Conservation (phyloP, 2,113 vertebrate genomes). For the Glaucidium brasilianum region DNA sequence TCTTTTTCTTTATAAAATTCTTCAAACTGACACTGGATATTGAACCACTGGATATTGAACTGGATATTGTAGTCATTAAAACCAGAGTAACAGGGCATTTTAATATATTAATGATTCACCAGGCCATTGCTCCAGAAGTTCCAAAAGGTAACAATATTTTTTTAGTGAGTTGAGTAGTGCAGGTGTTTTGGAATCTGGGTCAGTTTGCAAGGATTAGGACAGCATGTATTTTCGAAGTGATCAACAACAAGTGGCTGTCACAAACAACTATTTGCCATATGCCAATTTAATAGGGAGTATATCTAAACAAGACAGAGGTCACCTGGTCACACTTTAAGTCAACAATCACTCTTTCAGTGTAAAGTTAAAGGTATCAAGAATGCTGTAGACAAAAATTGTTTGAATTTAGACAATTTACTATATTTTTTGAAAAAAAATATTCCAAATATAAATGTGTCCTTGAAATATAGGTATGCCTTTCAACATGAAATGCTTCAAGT, state of each 20-base stretch:
- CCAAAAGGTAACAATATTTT: background rate
- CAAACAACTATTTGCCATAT: background rate
- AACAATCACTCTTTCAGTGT: background rate
- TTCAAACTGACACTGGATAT: background rate
- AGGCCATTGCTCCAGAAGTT: background rate
- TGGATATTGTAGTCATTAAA: background rate
- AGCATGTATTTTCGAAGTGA: background rate
- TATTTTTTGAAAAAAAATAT: background rate
- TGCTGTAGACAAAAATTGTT: background rate
- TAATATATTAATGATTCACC: background rate
- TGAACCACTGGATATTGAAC: too few species aligned
- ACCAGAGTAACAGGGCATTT: background rate
- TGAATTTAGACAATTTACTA: background rate
- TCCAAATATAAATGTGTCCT: background rate
- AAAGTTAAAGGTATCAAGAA: background rate
- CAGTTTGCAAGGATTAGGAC: background rate
- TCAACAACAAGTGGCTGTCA: background rate
- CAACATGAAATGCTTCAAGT: background rate
- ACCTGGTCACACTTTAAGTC: background rate
- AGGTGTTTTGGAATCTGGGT: background rate
- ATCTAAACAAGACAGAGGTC: background rate
- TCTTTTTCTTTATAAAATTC: background rate
- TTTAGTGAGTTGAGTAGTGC: background rate
- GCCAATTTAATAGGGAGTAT: background rate
- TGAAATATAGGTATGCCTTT: background rate